These are phyloP conservation scores for Gobius niger DNA, from an alignment of 2,113 vertebrate genomes.

Conservation along the genomic window DNA sequence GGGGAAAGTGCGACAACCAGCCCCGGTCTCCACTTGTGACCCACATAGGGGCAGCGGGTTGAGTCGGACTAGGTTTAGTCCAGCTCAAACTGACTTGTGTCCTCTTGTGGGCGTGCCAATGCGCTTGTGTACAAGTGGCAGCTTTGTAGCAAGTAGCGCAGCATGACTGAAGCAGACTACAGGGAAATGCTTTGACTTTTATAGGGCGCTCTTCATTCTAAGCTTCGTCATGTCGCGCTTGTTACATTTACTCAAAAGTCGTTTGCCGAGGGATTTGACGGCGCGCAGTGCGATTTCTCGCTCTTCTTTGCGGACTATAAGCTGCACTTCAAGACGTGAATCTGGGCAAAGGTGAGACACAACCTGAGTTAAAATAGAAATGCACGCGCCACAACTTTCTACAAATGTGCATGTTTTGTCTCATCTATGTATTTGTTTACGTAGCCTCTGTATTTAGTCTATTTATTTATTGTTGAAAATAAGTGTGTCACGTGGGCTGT, in stretches of 20 bases:
- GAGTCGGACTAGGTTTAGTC: conserved; percentile 31
- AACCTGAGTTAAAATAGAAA: background rate
- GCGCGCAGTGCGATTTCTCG: conserved; percentile 4
- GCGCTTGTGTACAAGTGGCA: conserved; percentile 11
- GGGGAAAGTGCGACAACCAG: too few relatives aligned
- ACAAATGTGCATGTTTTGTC: background rate
- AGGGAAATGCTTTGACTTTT: conserved; percentile 8
- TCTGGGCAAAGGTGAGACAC: conserved; percentile 62
- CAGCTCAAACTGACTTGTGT: conserved; percentile 3
- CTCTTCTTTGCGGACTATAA: conserved; percentile 49
- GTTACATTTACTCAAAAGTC: conserved; percentile 42
- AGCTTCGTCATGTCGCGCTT: conserved; percentile 58
- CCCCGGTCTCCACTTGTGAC: background rate
- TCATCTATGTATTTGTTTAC: too few relatives aligned
- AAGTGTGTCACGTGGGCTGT: background rate
- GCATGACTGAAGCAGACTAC: background rate
- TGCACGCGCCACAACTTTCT: background rate
- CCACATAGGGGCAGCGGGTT: conserved; percentile 3
- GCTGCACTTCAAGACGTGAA: conserved; percentile 45
- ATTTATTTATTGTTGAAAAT: too few relatives aligned
- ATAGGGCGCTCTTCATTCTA: background rate
- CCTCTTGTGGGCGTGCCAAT: conserved; percentile 46
- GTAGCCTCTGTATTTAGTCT: too few relatives aligned
- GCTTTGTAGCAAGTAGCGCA: conserved; percentile 15
- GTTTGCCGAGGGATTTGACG: conserved; percentile 41